Conservation (phyloP, 2,888 invertebrate genomes). For the Sinhomidia bicolor region DNA sequence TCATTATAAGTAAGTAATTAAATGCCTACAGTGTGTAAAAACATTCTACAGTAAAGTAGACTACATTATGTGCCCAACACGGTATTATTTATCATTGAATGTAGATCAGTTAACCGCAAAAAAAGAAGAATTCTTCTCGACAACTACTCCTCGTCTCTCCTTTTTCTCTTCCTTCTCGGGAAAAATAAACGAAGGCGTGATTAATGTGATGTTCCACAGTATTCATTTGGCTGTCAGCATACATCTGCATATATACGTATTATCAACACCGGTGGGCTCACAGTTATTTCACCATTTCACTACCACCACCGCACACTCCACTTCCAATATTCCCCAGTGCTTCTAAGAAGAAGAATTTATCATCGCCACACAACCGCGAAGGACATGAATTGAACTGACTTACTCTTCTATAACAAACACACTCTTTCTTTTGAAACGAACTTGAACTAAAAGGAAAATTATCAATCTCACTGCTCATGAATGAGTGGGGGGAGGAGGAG, state of each 20-base stretch:
- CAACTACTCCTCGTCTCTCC: neutral
- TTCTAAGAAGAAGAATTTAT: neutral
- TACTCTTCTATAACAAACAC: neutral
- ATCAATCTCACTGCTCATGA: neutral
- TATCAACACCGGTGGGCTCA: neutral
- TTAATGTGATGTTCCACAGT: slow-evolving; percentile 9
- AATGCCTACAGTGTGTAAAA: neutral
- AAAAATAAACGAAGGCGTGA: slow-evolving; percentile 40
- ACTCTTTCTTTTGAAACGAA: neutral
- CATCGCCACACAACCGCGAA: neutral
- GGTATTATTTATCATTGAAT: neutral
- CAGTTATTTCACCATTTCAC: too few relatives aligned
- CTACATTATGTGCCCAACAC: neutral
- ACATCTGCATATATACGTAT: neutral
- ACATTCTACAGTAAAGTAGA: too few relatives aligned
- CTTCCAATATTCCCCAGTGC: neutral
- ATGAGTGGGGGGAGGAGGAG: neutral
- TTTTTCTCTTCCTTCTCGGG: neutral
- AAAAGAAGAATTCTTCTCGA: neutral
- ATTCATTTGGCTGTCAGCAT: slow-evolving; percentile 44
- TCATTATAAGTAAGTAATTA: too few relatives aligned
- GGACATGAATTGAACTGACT: neutral
- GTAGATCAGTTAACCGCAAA: slow-evolving; percentile 1
- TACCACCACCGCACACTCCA: neutral
- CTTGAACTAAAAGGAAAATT: neutral